Evolutionary conservation across 2,797 vertebrate genomes (phyloP).

Genomic region (Coregonus sp.): DNA sequence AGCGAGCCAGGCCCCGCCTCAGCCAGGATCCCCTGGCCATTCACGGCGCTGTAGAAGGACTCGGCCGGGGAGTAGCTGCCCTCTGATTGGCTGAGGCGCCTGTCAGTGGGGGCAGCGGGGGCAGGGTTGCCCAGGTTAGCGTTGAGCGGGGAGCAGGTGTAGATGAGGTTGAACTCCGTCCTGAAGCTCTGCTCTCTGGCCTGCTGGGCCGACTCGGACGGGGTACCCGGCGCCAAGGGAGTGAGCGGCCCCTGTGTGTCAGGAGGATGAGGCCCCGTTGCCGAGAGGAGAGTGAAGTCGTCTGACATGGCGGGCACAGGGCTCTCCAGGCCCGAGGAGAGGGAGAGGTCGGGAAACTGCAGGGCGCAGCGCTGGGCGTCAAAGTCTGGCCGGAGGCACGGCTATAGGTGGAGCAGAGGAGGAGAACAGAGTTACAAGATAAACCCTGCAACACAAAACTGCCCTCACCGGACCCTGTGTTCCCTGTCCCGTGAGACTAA

Average conservation of each 20-base stretch:
- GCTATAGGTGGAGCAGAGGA: slow-evolving; percentile 65
- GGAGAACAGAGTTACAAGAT: not conserved
- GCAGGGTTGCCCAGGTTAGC: slow-evolving; percentile 83
- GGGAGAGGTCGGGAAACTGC: slow-evolving; percentile 79
- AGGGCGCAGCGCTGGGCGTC: slow-evolving; percentile 75
- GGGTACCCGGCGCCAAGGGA: slow-evolving; percentile 55
- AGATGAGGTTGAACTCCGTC: slow-evolving; percentile 99
- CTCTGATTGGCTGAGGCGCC: slow-evolving; percentile 84
- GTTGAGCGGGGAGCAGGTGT: slow-evolving; percentile 96
- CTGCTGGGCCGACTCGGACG: slow-evolving; percentile 78
- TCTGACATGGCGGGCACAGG: slow-evolving; percentile 78
- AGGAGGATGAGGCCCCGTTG: slow-evolving; percentile 47
- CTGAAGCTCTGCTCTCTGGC: slow-evolving; percentile 91
- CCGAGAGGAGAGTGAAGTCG: slow-evolving; percentile 69
- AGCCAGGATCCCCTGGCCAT: slow-evolving; percentile 84
- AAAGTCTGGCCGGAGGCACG: slow-evolving; percentile 85
- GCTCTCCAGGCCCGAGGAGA: slow-evolving; percentile 81
- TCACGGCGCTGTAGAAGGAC: slow-evolving; percentile 82
- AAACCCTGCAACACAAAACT: not conserved
- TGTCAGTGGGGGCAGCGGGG: slow-evolving; percentile 67
- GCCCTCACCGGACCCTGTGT: not conserved
- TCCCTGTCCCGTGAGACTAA: not conserved
- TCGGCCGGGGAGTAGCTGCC: slow-evolving; percentile 87
- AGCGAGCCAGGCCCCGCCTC: slow-evolving; percentile 82
- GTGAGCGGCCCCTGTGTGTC: slow-evolving; percentile 57